Percentiles rank a stretch among this genome's conserved stretches.
phyloP scores from a whole-genome alignment of 2,113 vertebrate genomes.

The Alligator mississippiensis region DNA sequence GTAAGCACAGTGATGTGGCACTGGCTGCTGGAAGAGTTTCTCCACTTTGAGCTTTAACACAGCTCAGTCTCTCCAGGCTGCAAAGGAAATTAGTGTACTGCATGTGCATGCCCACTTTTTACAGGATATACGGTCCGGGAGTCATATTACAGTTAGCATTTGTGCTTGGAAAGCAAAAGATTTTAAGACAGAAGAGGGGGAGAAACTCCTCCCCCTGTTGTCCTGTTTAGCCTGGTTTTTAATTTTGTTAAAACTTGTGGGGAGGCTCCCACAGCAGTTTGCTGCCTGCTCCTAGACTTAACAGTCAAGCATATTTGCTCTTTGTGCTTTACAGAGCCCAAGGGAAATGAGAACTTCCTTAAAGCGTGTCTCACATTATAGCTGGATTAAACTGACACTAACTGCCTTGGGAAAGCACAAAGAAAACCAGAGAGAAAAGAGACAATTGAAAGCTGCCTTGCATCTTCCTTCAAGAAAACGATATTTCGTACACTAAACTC shows the following conservation, averaged over 20 bases:
- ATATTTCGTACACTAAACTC: neutral
- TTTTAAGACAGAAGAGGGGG: constrained; percentile 36
- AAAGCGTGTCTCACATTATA: fast-evolving
- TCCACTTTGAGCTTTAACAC: neutral
- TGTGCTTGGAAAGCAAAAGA: constrained; percentile 56
- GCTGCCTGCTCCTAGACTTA: neutral
- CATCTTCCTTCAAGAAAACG: neutral
- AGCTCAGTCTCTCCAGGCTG: constrained; percentile 37
- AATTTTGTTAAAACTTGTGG: neutral
- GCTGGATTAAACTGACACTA: neutral
- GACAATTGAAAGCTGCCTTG: neutral
- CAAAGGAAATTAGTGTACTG: constrained; percentile 46
- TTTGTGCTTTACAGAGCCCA: neutral
- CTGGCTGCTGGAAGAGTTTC: constrained; percentile 29
- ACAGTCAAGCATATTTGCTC: fast-evolving
- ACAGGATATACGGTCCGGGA: constrained; percentile 71
- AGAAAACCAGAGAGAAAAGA: neutral
- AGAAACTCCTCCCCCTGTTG: constrained; percentile 21
- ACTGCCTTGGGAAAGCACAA: neutral
- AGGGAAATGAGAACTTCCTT: neutral
- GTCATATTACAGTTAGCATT: constrained; percentile 76
- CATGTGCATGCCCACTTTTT: constrained; percentile 66
- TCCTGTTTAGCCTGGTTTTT: constrained; percentile 10
- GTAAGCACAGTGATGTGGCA: constrained; percentile 86
- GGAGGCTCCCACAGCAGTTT: neutral